A percentile compares a stretch with the other conserved stretches of the same genome.
These are phyloP conservation scores for Leptoteleia sp. DNA, from an alignment of 1,140 invertebrate genomes.

Conservation along the genomic window DNA sequence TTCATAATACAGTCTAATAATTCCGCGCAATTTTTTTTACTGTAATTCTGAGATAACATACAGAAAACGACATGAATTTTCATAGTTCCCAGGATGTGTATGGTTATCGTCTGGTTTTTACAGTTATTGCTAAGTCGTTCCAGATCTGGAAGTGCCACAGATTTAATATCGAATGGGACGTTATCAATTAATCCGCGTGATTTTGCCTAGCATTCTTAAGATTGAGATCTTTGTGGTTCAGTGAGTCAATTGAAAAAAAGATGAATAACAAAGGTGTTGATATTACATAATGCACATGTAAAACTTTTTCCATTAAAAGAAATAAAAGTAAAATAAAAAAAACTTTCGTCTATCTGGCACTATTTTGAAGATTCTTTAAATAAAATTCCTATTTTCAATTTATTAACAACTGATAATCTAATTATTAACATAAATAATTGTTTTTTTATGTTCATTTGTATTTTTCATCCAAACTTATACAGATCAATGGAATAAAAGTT, in stretches of 20 bases:
- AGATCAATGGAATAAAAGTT: no score
- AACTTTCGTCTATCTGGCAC: no score
- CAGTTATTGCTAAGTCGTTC: constrained; percentile 38
- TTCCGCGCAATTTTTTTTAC: constrained; percentile 16
- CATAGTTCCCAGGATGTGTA: constrained; percentile 36
- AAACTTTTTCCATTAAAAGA: no score
- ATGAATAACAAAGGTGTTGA: constrained; percentile 2
- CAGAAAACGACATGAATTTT: constrained; percentile 38
- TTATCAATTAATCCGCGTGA: constrained; percentile 22
- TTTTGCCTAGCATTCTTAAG: not conserved
- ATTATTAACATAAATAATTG: no score
- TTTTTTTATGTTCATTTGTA: no score
- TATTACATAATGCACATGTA: no score
- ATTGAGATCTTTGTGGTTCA: constrained; percentile 22
- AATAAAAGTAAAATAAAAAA: no score
- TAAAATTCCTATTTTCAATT: no score
- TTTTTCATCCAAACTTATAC: no score
- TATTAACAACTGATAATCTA: no score
- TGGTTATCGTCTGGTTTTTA: constrained; percentile 42
- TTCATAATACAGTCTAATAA: constrained; percentile 27
- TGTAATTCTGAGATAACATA: constrained; percentile 20
- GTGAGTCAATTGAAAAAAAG: constrained; percentile 5
- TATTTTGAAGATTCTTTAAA: no score
- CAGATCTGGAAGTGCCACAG: constrained; percentile 16
- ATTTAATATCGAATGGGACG: constrained; percentile 10